A percentile compares a stretch with the other conserved stretches of the same genome.
Evolutionary conservation across 1,140 invertebrate species (phyloP).

Genomic region (Ganaspis sp.): DNA sequence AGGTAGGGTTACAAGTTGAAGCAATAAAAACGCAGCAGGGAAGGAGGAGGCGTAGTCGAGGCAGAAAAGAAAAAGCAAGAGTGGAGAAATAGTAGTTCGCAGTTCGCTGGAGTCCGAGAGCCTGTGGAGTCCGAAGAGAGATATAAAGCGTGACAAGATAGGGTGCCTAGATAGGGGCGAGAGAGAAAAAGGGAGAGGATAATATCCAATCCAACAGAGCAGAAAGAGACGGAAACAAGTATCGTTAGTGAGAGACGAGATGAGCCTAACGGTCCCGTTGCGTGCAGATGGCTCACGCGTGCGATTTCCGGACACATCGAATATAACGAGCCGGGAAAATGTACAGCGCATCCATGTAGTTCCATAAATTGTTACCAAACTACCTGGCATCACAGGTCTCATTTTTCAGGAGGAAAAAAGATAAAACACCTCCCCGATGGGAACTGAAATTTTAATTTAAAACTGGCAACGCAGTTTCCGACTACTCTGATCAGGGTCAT

Average conservation of each 20-base stretch:
- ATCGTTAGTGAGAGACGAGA: constrained; percentile 21
- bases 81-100: constrained; percentile 11
- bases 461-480: no score
- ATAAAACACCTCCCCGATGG: neutral
- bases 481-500: no score
- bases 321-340: constrained; percentile 8
- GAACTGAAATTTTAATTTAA: neutral
- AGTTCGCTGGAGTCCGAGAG: constrained; percentile 15
- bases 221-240: constrained; percentile 6
- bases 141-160: constrained; percentile 8
- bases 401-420: neutral
- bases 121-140: constrained; percentile 21
- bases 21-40: constrained; percentile 7
- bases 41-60: neutral
- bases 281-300: constrained; percentile 28
- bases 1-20: constrained; percentile 17
- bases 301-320: constrained; percentile 32
- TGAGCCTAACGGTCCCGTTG: constrained; percentile 50
- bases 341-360: neutral
- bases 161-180: neutral
- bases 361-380: constrained; percentile 1
- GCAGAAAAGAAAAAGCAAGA: neutral
- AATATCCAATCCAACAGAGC: neutral
- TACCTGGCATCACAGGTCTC: neutral
- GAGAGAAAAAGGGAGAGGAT: neutral